These are phyloP conservation scores for Pao palembangensis DNA, from an alignment of 2,113 vertebrate species.

Conservation along the genomic window DNA sequence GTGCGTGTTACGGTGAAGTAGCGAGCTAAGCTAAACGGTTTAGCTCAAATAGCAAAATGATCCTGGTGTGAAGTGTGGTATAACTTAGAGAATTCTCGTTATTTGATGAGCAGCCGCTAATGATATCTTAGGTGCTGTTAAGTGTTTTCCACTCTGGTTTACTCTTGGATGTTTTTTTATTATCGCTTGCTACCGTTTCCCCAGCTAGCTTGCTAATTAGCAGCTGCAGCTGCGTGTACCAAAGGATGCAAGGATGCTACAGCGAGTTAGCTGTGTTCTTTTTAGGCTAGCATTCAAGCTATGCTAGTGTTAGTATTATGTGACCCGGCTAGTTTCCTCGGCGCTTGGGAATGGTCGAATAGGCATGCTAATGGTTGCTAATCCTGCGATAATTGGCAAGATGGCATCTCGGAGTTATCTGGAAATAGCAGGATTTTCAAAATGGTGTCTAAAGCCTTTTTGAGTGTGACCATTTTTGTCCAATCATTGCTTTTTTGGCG, in stretches of 20 bases:
- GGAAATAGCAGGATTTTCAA: constrained; percentile 69
- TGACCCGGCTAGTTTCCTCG: constrained; percentile 40
- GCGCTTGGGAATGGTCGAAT: constrained; percentile 9
- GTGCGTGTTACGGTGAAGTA: constrained; percentile 45
- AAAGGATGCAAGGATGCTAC: constrained; percentile 62
- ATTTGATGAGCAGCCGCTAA: neutral
- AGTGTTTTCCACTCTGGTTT: neutral
- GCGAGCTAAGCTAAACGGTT: constrained; percentile 60
- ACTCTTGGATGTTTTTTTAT: constrained; percentile 6
- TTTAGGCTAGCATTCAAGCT: constrained; percentile 41
- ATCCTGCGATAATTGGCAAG: constrained; percentile 60
- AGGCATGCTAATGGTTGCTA: constrained; percentile 31
- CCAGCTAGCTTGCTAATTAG: constrained; percentile 58
- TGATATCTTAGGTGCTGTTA: neutral
- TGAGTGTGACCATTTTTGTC: constrained; percentile 72
- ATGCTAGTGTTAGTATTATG: constrained; percentile 50
- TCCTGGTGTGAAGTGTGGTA: neutral
- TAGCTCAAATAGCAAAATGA: constrained; percentile 33
- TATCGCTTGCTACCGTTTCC: constrained; percentile 18
- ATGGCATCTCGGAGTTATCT: constrained; percentile 66
- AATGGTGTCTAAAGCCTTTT: constrained; percentile 75
- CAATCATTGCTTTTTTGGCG: constrained; percentile 58
- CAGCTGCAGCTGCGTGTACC: constrained; percentile 43
- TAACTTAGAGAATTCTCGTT: no score
- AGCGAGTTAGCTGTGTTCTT: constrained; percentile 44